Evolutionary conservation across 2,113 vertebrate genomes (phyloP), one percentile per base, ranked within the genome.

Genomic region (Serilophus lunatus): DNA sequence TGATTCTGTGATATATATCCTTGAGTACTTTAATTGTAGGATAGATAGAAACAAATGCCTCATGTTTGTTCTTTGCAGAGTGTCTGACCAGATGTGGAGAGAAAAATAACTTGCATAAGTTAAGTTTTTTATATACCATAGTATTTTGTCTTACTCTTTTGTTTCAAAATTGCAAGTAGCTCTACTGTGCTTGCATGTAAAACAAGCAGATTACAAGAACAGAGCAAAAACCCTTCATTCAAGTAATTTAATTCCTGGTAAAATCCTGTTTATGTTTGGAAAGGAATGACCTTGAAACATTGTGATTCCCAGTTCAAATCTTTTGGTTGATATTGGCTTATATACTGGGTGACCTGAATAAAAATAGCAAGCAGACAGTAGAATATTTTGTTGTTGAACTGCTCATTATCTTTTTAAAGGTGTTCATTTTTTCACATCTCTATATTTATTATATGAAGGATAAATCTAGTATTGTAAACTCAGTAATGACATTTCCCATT

Each of bases 251-350:
- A 74, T 76, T 95, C 71, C 45, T 85, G 29, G 40, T 82, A 77
- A 88, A 95, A 74, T 91, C 42, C 38, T 83, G 42, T 88, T 94
- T 70, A 26, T 80, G 38, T 69, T 88, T 90, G 64, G 59, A 81
- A 88, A 75, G 24, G 60, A 92, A 31, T 83, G 69, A 86, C 80
- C 59, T 90, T 92, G 90, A 96, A 93, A 70, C 47, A 59, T 28
- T 92, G 33, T 42, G 44, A 50, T 70, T 90, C 85, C 77, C 38
- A 72, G 63, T 86, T 94, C 40, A 80, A 36, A 63, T 90, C 5
- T 81, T 77, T 86, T 81, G 38, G 50, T 33, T 83, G 66, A n/a
- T 83, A 31, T 5, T 86, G 68, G 33, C 54, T 88, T 33, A 19
- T 53, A 36, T 29, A 29, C 42, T 18, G 40, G 35, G 31, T 40